Evolutionary conservation across 2,113 vertebrate species (phyloP).

Genomic region (Thomomys bottae): DNA sequence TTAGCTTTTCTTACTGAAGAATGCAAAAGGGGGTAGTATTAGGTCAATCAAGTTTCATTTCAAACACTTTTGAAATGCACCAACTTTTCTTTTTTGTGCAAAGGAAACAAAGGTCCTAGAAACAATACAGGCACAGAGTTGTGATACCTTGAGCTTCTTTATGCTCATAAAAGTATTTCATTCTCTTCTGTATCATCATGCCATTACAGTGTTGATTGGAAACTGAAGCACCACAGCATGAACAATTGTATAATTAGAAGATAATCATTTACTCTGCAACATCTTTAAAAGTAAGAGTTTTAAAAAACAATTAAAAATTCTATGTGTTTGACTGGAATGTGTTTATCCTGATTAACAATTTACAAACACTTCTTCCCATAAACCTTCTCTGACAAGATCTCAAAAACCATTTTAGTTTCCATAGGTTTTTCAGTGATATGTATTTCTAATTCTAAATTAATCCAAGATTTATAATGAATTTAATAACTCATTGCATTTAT

Average conservation of each 20-base stretch:
- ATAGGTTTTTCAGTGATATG: background rate
- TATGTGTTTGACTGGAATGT: conserved; percentile 70
- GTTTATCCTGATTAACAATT: conserved; percentile 78
- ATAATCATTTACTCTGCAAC: conserved; percentile 69
- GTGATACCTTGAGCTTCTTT: background rate
- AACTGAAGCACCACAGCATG: conserved; percentile 58
- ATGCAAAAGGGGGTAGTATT: background rate
- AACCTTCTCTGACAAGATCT: conserved; percentile 36
- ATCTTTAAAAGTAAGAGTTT: conserved; percentile 79
- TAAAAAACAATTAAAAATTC: conserved; percentile 79
- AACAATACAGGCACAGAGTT: background rate
- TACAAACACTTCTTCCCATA: conserved; percentile 67
- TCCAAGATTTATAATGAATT: conserved; percentile 55
- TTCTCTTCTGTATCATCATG: conserved; percentile 26
- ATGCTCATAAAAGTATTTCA: conserved; percentile 6
- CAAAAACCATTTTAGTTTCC: conserved; percentile 60
- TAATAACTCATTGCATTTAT: conserved; percentile 55
- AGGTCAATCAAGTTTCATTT: background rate
- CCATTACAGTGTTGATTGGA: conserved; percentile 70
- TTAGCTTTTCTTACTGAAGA: conserved; percentile 26
- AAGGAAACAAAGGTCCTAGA: conserved; percentile 28
- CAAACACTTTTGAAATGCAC: conserved; percentile 40
- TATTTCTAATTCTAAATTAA: conserved; percentile 70
- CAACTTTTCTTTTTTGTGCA: background rate
- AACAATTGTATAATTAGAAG: conserved; percentile 80